These are phyloP conservation scores for Cheilosia scutellata DNA, from an alignment of 2,888 invertebrate species.

Conservation along the genomic window DNA sequence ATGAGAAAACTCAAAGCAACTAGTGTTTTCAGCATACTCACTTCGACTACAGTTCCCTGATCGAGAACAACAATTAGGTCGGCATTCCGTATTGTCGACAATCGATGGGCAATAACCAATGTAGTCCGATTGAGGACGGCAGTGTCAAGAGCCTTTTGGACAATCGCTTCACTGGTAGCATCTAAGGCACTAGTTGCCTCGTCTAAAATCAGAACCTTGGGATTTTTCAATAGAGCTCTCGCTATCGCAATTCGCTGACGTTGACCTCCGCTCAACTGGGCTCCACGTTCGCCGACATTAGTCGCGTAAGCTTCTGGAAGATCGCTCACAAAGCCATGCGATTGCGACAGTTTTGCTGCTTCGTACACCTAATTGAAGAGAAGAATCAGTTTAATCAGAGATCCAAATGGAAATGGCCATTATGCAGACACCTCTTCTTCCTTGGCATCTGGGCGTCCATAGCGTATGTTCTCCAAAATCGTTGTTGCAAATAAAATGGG, in stretches of 20 bases:
- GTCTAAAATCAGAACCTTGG: conserved; percentile 94
- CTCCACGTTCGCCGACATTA: conserved; percentile 94
- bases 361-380: conserved; percentile 86
- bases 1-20: neutral
- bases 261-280: conserved; percentile 97
- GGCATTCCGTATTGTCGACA: conserved; percentile 96
- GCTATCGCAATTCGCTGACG: conserved; percentile 98
- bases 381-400: neutral
- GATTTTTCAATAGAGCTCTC: conserved; percentile 95
- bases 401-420: neutral
- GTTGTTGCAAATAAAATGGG: conserved; percentile 96
- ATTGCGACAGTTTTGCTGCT: conserved; percentile 95
- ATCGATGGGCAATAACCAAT: conserved; percentile 96
- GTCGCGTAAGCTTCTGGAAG: conserved; percentile 95
- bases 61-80: conserved; percentile 96
- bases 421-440: conserved; percentile 87
- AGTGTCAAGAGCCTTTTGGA: conserved; percentile 94
- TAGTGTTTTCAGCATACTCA: conserved; percentile 80
- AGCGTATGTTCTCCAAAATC: conserved; percentile 96
- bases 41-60: conserved; percentile 93
- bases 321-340: conserved; percentile 92
- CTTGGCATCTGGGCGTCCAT: conserved; percentile 90
- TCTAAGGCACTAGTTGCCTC: conserved; percentile 98
- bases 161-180: conserved; percentile 95
- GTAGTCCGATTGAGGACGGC: conserved; percentile 94